Base-by-base conservation (phyloP, 2,797 vertebrate genomes). In the Sebastolobus alascanus region DNA sequence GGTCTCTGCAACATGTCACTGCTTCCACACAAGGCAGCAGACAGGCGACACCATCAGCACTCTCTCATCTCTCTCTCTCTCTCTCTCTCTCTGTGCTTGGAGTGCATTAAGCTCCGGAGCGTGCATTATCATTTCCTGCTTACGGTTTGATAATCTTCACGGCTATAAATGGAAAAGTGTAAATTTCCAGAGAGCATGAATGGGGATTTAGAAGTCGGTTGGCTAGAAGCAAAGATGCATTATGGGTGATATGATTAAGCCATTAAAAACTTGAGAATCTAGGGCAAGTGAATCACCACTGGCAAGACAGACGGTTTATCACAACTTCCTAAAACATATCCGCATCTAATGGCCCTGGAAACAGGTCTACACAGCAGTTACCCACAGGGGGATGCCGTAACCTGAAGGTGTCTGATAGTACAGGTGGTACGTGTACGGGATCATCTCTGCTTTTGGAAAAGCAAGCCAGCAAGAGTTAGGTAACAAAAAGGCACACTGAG, bases 141-240 rank as follows among this genome's bases (percentile, higher is more conserved):
- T 75, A 84, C 86, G 75, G 83, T 83, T 80, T 80, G 80, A 93
- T 93, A 81, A 92, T 91, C 91, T 91, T 87, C 77, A 82, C 6
- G 79, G 86, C 80, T 91, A 87, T 87, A 89, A 92, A 93, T 87
- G 86, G 84, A 89, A 87, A 86, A 83, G 73, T 43, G 76, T 85
- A 85, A 77, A 92, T 82, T 83, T 89, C 84, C 84, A 70, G 37
- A 59, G 83, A 85, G 75, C 80, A 77, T 13, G 75, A 86, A 89
- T 69, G 75, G 31, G 77, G 86, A 91, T 91, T 92, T 88, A 83
- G 50, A 84, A 90, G 61, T 77, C 55, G 72, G 79, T 74, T 80
- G 79, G 80, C 77, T 84, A 7, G 50, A 85, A 77, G 89, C 84
- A 72, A 89, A 87, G 73, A 86, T 65, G 87, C 86, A 88, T 90